Evolutionary conservation across 2,113 vertebrate genomes (phyloP), one percentile per base, ranked within the genome.

Genomic region (Anseranas semipalmata): DNA sequence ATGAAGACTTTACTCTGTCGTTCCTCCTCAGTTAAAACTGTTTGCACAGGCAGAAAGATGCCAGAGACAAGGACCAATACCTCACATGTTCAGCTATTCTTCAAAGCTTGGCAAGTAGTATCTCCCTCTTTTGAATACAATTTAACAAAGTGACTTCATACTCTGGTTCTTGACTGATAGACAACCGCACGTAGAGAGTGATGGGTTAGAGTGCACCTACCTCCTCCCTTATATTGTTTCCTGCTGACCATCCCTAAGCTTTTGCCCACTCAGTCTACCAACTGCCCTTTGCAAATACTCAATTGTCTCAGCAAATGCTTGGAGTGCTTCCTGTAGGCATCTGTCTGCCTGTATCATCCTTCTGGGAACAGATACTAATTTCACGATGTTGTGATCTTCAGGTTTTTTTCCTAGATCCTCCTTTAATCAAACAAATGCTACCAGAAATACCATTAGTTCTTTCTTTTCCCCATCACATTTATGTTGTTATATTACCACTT

Each of bases 151-250:
- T 27, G 39, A 53, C n/a, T 81, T 33, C 60, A 60, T 2, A 3
- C 14, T 68, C 25, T 62, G 33, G 9, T 20, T 87, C 58, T 32
- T 35, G 16, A 82, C 63, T 33, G 59, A 80, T 19, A 70, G 1
- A 32, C 9, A 85, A 53, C 28, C 3, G 0, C 0, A 0, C 77
- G 27, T 7, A 62, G 13, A 58, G 10, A 39, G 24, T 3, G 43
- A 77, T 12, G 4, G 9, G 16, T 22, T 9, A 77, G 25, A 76
- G 24, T 21, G 58, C 59, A 70, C 27, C n/a, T 68, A 17, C 19
- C 58, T 39, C 10, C 43, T 19, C n/a, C 67, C 35, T 79, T n/a
- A 41, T 27, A 37, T 10, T 55, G 15, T 32, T 88, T 70, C 62
- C 71, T 71, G 80, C 65, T 75, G 37, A 59, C 12, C 50, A 81